Conservation (phyloP, 2,113 vertebrate species). For the Varanus komodoensis region DNA sequence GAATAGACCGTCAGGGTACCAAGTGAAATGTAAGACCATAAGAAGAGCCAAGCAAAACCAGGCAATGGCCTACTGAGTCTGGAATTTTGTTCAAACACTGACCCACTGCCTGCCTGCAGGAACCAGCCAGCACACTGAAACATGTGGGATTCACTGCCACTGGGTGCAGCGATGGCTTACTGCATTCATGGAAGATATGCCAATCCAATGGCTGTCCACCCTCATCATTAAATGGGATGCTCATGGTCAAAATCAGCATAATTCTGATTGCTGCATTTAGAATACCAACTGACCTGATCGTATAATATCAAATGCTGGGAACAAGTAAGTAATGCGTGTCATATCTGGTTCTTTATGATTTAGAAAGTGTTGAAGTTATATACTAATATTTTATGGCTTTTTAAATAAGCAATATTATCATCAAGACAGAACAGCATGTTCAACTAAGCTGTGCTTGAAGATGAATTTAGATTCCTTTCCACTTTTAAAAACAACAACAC, state of each 20-base stretch:
- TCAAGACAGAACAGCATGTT: neutral
- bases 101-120: too few species aligned
- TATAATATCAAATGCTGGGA: neutral
- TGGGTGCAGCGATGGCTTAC: neutral
- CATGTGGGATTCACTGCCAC: neutral
- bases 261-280: neutral
- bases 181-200: neutral
- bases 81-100: too few species aligned
- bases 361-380: neutral
- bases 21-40: too few species aligned
- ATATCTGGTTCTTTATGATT: neutral
- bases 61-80: too few species aligned
- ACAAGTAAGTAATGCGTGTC: neutral
- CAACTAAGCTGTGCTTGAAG: neutral
- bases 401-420: neutral
- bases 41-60: too few species aligned
- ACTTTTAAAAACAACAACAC: constrained; percentile 15
- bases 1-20: neutral
- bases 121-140: neutral
- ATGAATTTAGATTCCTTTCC: constrained; percentile 39
- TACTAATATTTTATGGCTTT: neutral
- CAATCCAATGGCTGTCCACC: neutral
- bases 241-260: neutral
- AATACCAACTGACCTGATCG: neutral
- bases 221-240: neutral